Conservation (phyloP, 2,888 invertebrate species). For the Terebella lapidaria region DNA sequence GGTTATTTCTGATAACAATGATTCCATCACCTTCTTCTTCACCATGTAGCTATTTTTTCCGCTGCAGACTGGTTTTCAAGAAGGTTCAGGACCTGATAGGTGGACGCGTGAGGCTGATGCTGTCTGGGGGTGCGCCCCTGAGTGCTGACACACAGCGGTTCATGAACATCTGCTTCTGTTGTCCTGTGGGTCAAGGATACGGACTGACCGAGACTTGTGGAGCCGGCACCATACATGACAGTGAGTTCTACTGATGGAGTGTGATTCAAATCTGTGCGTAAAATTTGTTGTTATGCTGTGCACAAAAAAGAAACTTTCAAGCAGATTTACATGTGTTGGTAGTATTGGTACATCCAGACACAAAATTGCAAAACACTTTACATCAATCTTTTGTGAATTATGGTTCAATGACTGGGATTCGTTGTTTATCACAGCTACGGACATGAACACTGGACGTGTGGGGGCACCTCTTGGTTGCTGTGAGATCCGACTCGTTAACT, state of each 20-base stretch:
- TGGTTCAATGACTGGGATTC: too few species aligned
- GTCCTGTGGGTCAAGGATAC: constrained; percentile 87
- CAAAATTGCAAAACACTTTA: too few species aligned
- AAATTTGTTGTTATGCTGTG: too few species aligned
- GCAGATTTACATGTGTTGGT: too few species aligned
- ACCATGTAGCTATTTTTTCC: too few species aligned
- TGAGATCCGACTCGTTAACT: constrained; percentile 80
- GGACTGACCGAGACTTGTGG: constrained; percentile 96
- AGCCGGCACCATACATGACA: constrained; percentile 64
- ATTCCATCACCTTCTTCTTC: too few species aligned
- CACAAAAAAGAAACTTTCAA: too few species aligned
- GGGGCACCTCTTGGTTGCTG: constrained; percentile 82
- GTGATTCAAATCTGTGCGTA: background rate
- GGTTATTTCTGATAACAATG: too few species aligned
- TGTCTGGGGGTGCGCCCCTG: constrained; percentile 92
- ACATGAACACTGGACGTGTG: constrained; percentile 75
- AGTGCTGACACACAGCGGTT: constrained; percentile 93
- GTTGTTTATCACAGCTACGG: constrained; percentile 53
- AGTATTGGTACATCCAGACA: too few species aligned
- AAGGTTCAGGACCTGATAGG: constrained; percentile 69
- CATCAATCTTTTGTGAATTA: too few species aligned
- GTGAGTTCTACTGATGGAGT: constrained; percentile 32
- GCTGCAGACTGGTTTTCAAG: constrained; percentile 61
- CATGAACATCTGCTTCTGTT: constrained; percentile 84
- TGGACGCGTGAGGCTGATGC: constrained; percentile 79